Conservation (phyloP, 1,140 invertebrate species). For the Diplogasteroides magnus region DNA sequence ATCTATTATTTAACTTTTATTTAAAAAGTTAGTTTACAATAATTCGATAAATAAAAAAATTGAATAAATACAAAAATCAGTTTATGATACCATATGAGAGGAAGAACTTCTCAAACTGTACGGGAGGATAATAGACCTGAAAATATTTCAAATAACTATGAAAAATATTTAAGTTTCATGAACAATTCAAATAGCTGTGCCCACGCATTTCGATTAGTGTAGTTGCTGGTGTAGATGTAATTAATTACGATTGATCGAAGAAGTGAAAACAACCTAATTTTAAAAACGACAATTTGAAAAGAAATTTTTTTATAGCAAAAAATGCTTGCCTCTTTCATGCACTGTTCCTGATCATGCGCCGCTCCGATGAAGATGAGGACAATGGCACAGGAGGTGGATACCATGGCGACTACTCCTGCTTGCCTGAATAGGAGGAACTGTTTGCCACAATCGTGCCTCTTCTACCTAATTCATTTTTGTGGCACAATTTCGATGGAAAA, state of each 20-base stretch:
- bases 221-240: too few relatives aligned
- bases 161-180: too few relatives aligned
- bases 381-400: slow-evolving; percentile 16
- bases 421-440: slow-evolving; percentile 6
- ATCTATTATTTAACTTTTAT: slow-evolving; percentile 40
- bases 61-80: neutral
- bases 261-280: too few relatives aligned
- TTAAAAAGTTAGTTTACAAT: too few relatives aligned
- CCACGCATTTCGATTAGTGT: too few relatives aligned
- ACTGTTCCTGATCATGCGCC: slow-evolving; percentile 21
- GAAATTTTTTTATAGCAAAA: neutral
- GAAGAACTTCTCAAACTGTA: neutral
- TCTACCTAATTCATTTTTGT: too few relatives aligned
- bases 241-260: too few relatives aligned
- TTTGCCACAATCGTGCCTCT: too few relatives aligned
- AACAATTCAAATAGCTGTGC: too few relatives aligned
- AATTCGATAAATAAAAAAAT: too few relatives aligned
- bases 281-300: too few relatives aligned
- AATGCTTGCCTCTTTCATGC: slow-evolving; percentile 19
- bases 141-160: neutral
- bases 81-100: neutral
- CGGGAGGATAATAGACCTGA: neutral
- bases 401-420: slow-evolving; percentile 16
- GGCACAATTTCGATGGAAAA: too few relatives aligned
- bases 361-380: slow-evolving; percentile 16